Evolutionary conservation across 2,888 invertebrate genomes (phyloP), one percentile per base, ranked within the genome.

Genomic region (Escarpia spicata): DNA sequence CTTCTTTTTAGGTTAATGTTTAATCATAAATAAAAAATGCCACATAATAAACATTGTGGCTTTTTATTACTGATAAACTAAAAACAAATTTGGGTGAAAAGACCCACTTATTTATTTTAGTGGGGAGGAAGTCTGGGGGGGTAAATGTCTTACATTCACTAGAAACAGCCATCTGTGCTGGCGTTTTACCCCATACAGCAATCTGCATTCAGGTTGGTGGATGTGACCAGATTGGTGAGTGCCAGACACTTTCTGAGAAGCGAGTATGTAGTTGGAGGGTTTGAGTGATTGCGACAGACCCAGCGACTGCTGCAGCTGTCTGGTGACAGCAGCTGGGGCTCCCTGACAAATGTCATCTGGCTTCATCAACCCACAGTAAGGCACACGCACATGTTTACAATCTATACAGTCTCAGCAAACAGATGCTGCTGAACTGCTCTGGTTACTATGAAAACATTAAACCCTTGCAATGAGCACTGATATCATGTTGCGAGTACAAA

Each of bases 401-500:
- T 75, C 75, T 75, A 26, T 60, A 60, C 60, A 60, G 15, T 75
- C 19, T 26, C 75, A 75, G 75, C 75, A 75, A 75, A 75, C 75
- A 75, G 75, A 75, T 75, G 75, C 75, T 75, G 75, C 26, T 26
- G 26, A 15, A 75, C 75, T 8, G 75, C 75, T 75, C 75, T 26
- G 75, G 19, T 75, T 75, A 75, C 75, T 75, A 75, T 75, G 75
- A 75, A 75, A 75, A 75, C 75, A 75, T 26, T 75, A 75, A 75
- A 26, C 75, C 75, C 75, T 52, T 75, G 75, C 75, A 75, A 75
- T 75, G 75, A 75, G 75, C n/a, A 19, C 19, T 0, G 3, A 75
- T 75, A 75, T 75, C 75, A 75, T 75, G 75, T 75, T 75, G 75
- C 75, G 3, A 75, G 75, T 75, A 75, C 75, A 75, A 75, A 75